phyloP scores from a whole-genome alignment of 2,797 vertebrate species.

The Scarus forsteni region DNA sequence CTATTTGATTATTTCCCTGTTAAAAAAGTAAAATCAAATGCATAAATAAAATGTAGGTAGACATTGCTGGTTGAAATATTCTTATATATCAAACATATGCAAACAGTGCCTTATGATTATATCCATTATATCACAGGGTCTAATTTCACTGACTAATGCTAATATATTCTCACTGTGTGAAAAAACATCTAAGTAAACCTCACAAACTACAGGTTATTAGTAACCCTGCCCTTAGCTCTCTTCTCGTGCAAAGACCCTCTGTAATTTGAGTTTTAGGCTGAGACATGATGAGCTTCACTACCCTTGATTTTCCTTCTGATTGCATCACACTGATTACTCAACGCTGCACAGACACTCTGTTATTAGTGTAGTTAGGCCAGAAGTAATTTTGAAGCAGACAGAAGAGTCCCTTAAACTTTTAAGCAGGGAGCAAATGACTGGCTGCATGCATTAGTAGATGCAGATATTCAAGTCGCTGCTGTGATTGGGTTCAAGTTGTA shows the following conservation, averaged over 20 bases:
- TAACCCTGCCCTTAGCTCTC: neutral
- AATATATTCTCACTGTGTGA: neutral
- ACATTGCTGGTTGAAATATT: neutral
- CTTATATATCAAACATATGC: neutral
- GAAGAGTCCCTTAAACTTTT: slow-evolving; percentile 11
- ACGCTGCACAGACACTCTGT: slow-evolving; percentile 11
- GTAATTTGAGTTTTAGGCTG: slow-evolving; percentile 28
- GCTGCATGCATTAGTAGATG: neutral
- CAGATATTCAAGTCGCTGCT: slow-evolving; percentile 10
- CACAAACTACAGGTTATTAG: neutral
- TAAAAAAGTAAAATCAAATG: too few species aligned
- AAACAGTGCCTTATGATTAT: neutral
- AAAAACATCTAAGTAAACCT: neutral
- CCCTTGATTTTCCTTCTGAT: slow-evolving; percentile 57
- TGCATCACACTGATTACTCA: slow-evolving; percentile 61
- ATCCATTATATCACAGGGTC: neutral
- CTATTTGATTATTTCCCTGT: too few species aligned
- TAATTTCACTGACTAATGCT: neutral
- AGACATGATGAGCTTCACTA: slow-evolving; percentile 38
- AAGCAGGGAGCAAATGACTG: neutral
- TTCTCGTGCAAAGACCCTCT: neutral
- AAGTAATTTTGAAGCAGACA: slow-evolving; percentile 35
- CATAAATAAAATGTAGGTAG: too few species aligned
- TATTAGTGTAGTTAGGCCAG: slow-evolving; percentile 34
- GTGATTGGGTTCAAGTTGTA: neutral